Percentiles rank a stretch among this genome's conserved stretches.
These are phyloP conservation scores for Acanthis flammea DNA, from an alignment of 2,797 vertebrate genomes.

Conservation along the genomic window DNA sequence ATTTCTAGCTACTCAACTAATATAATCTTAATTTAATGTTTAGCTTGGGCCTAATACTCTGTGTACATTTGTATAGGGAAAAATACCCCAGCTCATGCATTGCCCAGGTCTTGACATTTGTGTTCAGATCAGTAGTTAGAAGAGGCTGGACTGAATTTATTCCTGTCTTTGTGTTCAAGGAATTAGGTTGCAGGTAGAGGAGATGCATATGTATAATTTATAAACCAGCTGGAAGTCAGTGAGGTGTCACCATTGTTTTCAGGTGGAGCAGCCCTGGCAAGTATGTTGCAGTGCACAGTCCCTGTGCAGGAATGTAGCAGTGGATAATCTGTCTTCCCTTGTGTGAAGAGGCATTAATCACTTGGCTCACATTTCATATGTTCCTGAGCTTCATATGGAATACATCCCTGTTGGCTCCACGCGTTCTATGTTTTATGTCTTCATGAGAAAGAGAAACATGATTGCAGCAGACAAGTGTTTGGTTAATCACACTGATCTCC, in stretches of 20 bases:
- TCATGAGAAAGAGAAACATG: neutral
- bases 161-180: neutral
- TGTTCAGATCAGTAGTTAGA: neutral
- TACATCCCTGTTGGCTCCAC: neutral
- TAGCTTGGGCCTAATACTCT: neutral
- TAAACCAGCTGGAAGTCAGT: neutral
- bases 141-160: neutral
- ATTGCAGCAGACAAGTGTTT: neutral
- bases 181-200: neutral
- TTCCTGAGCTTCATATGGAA: neutral
- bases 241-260: neutral
- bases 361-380: neutral
- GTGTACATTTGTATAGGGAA: neutral
- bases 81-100: neutral
- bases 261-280: neutral
- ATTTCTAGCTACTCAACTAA: neutral
- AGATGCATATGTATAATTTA: neutral
- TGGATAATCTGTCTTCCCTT: neutral
- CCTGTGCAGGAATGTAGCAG: neutral
- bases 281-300: neutral
- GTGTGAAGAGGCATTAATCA: neutral
- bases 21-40: neutral
- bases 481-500: neutral
- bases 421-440: neutral
- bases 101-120: neutral